Percentiles rank a stretch among this genome's conserved stretches.
phyloP scores from a whole-genome alignment of 2,113 vertebrate genomes.

The Notechis scutatus region DNA sequence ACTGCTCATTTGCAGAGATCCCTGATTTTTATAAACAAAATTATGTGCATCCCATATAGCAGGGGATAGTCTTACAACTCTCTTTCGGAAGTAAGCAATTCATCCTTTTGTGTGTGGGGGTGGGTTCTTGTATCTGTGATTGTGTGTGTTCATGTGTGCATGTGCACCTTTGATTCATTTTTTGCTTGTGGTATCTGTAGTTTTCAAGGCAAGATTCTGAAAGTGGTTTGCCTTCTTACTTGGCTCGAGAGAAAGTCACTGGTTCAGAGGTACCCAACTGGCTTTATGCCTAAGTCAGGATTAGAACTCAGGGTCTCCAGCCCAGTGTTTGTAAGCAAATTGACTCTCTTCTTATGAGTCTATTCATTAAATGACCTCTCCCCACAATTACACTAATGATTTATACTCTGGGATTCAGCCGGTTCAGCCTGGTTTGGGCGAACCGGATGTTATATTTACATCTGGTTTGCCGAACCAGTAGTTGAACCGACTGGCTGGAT shows the following conservation, averaged over 20 bases:
- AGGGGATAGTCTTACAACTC: slow-evolving; percentile 43
- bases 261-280: background rate
- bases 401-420: background rate
- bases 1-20: slow-evolving; percentile 46
- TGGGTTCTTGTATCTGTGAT: too few relatives aligned
- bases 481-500: too few relatives aligned
- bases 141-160: background rate
- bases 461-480: too few relatives aligned
- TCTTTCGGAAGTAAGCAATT: slow-evolving; percentile 29
- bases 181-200: background rate
- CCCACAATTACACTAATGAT: slow-evolving; percentile 22
- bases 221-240: background rate
- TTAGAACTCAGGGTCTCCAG: background rate
- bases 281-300: background rate
- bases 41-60: slow-evolving; percentile 45
- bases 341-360: slow-evolving; percentile 26
- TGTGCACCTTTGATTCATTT: background rate
- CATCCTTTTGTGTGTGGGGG: background rate
- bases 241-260: background rate
- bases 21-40: slow-evolving; percentile 46
- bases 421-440: too few relatives aligned
- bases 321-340: background rate
- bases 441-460: too few relatives aligned
- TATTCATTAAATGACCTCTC: slow-evolving; percentile 41
- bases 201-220: background rate